phyloP scores from a whole-genome alignment of 2,888 invertebrate species.

The Dryobota labecula region DNA sequence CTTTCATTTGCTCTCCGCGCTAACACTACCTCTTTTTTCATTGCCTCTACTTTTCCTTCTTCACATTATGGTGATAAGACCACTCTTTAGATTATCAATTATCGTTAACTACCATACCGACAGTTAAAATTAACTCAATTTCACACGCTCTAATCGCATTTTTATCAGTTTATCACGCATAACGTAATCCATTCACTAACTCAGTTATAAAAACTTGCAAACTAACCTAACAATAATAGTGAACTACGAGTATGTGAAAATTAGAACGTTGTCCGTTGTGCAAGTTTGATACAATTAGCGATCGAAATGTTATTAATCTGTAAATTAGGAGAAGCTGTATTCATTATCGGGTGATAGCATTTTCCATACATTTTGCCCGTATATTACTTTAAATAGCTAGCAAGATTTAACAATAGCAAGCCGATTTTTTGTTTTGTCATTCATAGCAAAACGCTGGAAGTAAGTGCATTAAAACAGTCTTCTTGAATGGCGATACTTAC shows the following conservation, averaged over 20 bases:
- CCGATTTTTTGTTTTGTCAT: not conserved
- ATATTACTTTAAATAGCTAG: not conserved
- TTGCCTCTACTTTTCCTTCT: no score
- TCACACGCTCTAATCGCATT: slow-evolving; percentile 43
- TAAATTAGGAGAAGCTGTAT: not conserved
- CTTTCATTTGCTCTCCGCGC: no score
- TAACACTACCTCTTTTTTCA: not conserved
- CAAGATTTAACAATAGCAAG: not conserved
- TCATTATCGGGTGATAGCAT: not conserved
- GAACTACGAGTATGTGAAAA: slow-evolving; percentile 51
- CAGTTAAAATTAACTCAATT: slow-evolving; percentile 5
- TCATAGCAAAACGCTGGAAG: not conserved
- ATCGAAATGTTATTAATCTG: not conserved
- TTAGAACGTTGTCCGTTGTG: slow-evolving; percentile 24
- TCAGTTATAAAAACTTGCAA: slow-evolving; percentile 42
- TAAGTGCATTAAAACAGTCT: not conserved
- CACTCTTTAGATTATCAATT: not conserved
- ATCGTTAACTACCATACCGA: no score
- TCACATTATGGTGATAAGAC: not conserved
- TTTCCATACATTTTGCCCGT: not conserved
- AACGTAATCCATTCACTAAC: slow-evolving; percentile 41
- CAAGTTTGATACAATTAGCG: slow-evolving; percentile 10
- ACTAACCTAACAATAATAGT: slow-evolving; percentile 30
- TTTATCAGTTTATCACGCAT: slow-evolving; percentile 19
- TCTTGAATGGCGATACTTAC: not conserved